These are phyloP conservation scores for Onchidella celtica DNA, from an alignment of 2,888 invertebrate species.

Conservation along the genomic window DNA sequence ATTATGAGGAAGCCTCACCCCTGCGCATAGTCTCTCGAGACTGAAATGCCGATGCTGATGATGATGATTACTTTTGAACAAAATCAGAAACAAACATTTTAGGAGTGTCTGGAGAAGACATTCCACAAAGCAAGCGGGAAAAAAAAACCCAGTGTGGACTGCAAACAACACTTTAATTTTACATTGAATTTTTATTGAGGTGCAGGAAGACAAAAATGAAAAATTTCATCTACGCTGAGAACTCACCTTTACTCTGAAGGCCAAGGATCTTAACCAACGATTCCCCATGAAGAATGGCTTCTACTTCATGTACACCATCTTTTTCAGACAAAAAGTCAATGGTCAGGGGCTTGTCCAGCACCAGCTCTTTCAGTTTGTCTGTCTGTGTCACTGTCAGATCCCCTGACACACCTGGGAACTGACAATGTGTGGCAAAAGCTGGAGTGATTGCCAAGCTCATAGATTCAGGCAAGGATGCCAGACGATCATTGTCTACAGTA, in stretches of 20 bases:
- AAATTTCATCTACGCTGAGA: too few relatives aligned
- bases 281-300: conserved; percentile 55
- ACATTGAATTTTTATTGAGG: too few relatives aligned
- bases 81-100: too few relatives aligned
- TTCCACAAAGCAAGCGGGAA: too few relatives aligned
- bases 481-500: conserved; percentile 52
- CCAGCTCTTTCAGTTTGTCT: conserved; percentile 4
- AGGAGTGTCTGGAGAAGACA: too few relatives aligned
- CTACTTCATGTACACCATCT: conserved; percentile 55
- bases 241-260: neutral
- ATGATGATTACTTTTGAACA: too few relatives aligned
- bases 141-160: too few relatives aligned
- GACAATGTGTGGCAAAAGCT: conserved; percentile 69
- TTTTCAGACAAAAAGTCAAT: conserved; percentile 55
- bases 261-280: conserved; percentile 53
- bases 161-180: too few relatives aligned
- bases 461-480: conserved; percentile 57
- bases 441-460: conserved; percentile 61
- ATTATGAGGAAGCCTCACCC: too few relatives aligned
- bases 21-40: too few relatives aligned
- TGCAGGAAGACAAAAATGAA: too few relatives aligned
- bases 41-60: too few relatives aligned
- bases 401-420: conserved; percentile 52
- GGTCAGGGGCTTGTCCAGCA: conserved; percentile 57
- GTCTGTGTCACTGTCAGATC: neutral